Evolutionary conservation across 2,888 invertebrate species (phyloP).

Genomic region (Ormyrus pomaceus): DNA sequence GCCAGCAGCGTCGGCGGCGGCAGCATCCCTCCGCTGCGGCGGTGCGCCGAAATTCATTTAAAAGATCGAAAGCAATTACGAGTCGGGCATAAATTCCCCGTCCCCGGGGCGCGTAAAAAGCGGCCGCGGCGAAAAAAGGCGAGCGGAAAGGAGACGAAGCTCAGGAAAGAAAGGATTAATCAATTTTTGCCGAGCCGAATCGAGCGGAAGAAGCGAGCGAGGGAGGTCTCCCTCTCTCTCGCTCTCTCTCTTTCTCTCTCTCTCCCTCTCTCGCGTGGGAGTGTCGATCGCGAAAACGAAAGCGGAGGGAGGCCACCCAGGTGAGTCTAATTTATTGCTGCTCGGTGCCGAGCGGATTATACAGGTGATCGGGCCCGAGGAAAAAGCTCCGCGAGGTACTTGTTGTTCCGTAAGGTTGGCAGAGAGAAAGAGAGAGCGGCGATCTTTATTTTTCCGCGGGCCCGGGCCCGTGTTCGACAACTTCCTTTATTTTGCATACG

Average conservation of each 20-base stretch:
- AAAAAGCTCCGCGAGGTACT: slow-evolving; percentile 23
- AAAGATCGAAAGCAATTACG: slow-evolving; percentile 54
- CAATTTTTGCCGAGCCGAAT: slow-evolving; percentile 54
- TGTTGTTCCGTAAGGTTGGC: background rate
- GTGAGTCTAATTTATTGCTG: slow-evolving; percentile 54
- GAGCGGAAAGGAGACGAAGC: background rate
- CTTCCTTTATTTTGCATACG: slow-evolving; percentile 53
- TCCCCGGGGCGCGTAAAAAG: slow-evolving; percentile 15
- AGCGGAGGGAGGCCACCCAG: slow-evolving; percentile 50
- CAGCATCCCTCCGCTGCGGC: too few relatives aligned
- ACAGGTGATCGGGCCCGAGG: slow-evolving; percentile 37
- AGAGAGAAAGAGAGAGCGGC: too few relatives aligned
- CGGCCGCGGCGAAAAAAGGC: background rate
- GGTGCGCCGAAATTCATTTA: slow-evolving; percentile 36
- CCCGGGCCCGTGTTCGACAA: slow-evolving; percentile 44
- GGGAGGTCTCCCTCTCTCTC: slow-evolving; percentile 11
- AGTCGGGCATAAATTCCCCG: slow-evolving; percentile 49
- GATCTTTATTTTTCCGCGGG: slow-evolving; percentile 19
- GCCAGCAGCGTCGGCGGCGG: too few relatives aligned
- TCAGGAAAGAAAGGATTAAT: slow-evolving; percentile 51
- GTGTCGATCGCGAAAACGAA: slow-evolving; percentile 47
- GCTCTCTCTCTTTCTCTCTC: too few relatives aligned
- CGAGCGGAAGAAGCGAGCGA: slow-evolving; percentile 21
- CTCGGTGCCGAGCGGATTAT: slow-evolving; percentile 31
- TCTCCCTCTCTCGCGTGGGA: slow-evolving; percentile 36